phyloP scores from a whole-genome alignment of 2,888 invertebrate genomes.

The Meganola albula region DNA sequence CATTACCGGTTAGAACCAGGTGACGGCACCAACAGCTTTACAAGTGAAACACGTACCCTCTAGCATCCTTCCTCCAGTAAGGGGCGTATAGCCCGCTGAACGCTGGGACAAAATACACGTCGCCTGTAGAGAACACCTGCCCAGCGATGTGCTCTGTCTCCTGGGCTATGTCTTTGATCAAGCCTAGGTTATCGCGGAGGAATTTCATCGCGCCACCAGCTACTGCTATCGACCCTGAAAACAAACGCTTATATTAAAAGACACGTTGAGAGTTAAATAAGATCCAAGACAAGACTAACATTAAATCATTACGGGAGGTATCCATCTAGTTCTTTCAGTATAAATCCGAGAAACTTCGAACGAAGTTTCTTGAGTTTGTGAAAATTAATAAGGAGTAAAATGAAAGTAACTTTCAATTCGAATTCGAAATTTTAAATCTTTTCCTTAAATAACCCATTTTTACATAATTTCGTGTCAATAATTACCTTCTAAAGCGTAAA shows the following conservation, averaged over 20 bases:
- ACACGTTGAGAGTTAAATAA: no score
- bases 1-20: no score
- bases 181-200: slow-evolving; percentile 92
- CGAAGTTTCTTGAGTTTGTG: no score
- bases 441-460: neutral
- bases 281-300: no score
- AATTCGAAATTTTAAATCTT: no score
- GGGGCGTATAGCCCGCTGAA: slow-evolving; percentile 98
- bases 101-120: slow-evolving; percentile 98
- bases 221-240: slow-evolving; percentile 87
- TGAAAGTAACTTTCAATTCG: no score
- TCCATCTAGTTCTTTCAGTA: neutral
- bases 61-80: slow-evolving; percentile 97
- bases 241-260: no score
- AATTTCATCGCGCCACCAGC: slow-evolving; percentile 96
- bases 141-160: slow-evolving; percentile 85
- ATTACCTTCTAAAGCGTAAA: slow-evolving; percentile 95
- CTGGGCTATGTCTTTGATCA: slow-evolving; percentile 85
- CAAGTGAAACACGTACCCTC: slow-evolving; percentile 89
- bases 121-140: slow-evolving; percentile 91
- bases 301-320: neutral
- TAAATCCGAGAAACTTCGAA: no score
- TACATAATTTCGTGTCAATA: neutral
- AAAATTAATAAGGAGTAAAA: no score
- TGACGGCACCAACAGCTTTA: no score